phyloP scores from a whole-genome alignment of 2,797 vertebrate species.

The Bradypodion pumilum region DNA sequence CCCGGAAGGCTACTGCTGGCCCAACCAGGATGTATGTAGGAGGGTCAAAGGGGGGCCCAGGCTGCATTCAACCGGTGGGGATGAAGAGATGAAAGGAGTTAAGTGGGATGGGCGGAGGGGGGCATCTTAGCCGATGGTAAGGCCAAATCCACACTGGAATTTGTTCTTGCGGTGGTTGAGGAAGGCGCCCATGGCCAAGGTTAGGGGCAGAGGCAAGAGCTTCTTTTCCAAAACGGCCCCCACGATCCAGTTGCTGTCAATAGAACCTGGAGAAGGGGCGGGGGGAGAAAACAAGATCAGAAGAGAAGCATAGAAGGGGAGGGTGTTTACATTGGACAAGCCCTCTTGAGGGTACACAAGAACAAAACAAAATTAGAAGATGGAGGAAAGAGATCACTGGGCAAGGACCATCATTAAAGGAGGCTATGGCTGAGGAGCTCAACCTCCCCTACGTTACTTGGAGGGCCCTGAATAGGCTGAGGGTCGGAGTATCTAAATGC shows the following conservation, averaged over 20 bases:
- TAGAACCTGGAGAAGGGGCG: slow-evolving; percentile 75
- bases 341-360: no score
- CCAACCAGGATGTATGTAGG: neutral
- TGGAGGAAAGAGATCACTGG: no score
- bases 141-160: slow-evolving; percentile 92
- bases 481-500: no score
- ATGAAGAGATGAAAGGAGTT: neutral
- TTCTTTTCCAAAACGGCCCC: slow-evolving; percentile 93
- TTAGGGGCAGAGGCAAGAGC: slow-evolving; percentile 86
- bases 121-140: slow-evolving; percentile 86
- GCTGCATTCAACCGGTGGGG: neutral
- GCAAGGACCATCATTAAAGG: no score
- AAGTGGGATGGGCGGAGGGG: neutral
- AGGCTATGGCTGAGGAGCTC: no score
- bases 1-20: neutral
- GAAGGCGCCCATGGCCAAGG: slow-evolving; percentile 89
- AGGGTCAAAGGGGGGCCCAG: neutral
- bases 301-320: no score
- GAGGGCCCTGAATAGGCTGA: no score
- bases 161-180: slow-evolving; percentile 93
- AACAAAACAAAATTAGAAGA: no score
- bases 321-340: no score
- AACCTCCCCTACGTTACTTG: no score
- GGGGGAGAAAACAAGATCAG: neutral
- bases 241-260: slow-evolving; percentile 93